phyloP scores from a whole-genome alignment of 2,888 invertebrate genomes.

The Bimastos eiseni region DNA sequence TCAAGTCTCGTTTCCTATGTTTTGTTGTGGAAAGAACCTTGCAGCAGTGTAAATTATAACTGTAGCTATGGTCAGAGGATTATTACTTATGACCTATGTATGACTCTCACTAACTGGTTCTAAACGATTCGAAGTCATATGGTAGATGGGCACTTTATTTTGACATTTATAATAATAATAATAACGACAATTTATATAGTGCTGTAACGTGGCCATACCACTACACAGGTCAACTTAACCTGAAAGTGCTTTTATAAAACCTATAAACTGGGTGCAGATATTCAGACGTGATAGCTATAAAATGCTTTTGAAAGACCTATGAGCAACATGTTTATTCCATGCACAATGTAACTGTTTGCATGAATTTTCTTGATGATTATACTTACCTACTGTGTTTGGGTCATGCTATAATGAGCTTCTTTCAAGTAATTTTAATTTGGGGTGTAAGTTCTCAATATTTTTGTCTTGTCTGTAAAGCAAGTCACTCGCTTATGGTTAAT shows the following conservation, averaged over 20 bases:
- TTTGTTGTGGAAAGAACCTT: too few species aligned
- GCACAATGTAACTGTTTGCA: background rate
- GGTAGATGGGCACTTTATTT: too few species aligned
- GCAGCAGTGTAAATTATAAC: too few species aligned
- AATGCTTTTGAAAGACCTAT: background rate
- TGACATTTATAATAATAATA: too few species aligned
- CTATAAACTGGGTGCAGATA: background rate
- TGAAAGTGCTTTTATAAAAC: slow-evolving; percentile 2
- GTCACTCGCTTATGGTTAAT: too few species aligned
- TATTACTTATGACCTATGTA: background rate
- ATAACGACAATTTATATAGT: too few species aligned
- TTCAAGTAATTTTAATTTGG: too few species aligned
- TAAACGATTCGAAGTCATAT: background rate
- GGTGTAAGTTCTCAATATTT: too few species aligned
- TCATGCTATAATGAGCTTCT: background rate
- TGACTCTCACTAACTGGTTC: background rate
- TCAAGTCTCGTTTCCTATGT: background rate
- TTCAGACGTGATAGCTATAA: background rate
- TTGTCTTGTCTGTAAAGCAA: too few species aligned
- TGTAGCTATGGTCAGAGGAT: background rate
- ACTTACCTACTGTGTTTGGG: background rate
- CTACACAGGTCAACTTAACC: too few species aligned
- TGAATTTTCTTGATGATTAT: background rate
- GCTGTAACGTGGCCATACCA: too few species aligned
- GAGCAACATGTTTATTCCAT: background rate